These are phyloP conservation scores for Triplophysa dalaica DNA, from an alignment of 2,113 vertebrate species.

Conservation along the genomic window DNA sequence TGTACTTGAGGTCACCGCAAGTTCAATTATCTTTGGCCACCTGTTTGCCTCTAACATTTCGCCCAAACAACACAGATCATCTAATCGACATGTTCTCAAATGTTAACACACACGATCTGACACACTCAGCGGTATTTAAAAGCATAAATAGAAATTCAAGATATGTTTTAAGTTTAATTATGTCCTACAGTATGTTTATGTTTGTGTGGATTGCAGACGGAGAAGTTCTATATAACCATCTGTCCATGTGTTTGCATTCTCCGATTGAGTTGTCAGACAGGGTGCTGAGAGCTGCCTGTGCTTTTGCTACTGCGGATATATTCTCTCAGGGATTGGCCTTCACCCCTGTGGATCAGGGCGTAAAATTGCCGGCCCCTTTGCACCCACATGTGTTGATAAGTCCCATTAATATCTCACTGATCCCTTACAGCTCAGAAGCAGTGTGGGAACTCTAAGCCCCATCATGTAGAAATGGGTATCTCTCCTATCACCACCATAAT, in stretches of 20 bases:
- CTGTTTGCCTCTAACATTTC: constrained; percentile 26
- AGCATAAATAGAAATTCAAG: not conserved
- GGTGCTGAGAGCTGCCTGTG: constrained; percentile 60
- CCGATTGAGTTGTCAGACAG: constrained; percentile 60
- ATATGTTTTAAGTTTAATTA: not conserved
- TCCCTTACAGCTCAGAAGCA: constrained; percentile 53
- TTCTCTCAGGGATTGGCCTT: constrained; percentile 47
- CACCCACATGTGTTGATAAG: constrained; percentile 67
- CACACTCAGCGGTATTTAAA: constrained; percentile 8
- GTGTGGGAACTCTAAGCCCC: constrained; percentile 45
- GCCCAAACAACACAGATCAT: constrained; percentile 11
- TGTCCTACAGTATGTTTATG: not conserved
- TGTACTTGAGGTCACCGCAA: constrained; percentile 20
- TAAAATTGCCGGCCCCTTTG: constrained; percentile 65
- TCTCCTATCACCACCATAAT: constrained; percentile 24
- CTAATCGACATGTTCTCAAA: constrained; percentile 18
- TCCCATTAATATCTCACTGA: constrained; percentile 67
- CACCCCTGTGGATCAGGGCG: constrained; percentile 52
- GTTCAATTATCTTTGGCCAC: constrained; percentile 15
- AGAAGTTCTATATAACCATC: not conserved
- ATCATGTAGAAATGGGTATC: constrained; percentile 40
- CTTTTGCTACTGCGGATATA: constrained; percentile 24
- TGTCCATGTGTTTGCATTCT: constrained; percentile 1
- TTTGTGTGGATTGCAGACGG: not conserved
- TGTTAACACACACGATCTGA: constrained; percentile 42